A percentile compares a stretch with the other conserved stretches of the same genome.
Conservation (phyloP, 2,888 invertebrate species). For the Neuroscelio doddi region DNA sequence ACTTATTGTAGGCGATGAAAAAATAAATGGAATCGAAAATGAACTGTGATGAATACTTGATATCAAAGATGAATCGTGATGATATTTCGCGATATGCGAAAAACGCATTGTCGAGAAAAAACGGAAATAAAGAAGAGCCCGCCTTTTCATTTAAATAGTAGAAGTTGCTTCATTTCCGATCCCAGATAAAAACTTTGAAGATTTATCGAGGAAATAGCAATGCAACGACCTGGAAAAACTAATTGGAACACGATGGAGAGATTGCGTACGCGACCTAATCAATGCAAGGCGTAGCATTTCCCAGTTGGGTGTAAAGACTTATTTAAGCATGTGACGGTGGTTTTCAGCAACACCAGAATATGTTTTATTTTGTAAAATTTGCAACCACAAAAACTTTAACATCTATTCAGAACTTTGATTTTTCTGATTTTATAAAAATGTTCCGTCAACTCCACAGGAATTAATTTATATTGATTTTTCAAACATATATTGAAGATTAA, state of each 20-base stretch:
- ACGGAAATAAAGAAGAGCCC: neutral
- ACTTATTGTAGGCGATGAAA: neutral
- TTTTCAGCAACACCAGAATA: too few species aligned
- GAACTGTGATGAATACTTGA: too few species aligned
- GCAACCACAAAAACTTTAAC: too few species aligned
- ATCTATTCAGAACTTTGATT: too few species aligned
- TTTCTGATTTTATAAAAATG: too few species aligned
- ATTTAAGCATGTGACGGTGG: too few species aligned
- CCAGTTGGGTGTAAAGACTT: too few species aligned
- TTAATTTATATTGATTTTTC: too few species aligned
- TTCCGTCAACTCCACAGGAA: too few species aligned
- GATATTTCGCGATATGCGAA: neutral
- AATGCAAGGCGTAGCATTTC: too few species aligned
- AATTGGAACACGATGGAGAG: constrained; percentile 15
- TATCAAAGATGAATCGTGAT: neutral
- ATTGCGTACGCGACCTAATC: constrained; percentile 11
- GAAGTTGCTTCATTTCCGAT: constrained; percentile 10
- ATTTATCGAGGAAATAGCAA: constrained; percentile 12
- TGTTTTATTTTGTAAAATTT: too few species aligned
- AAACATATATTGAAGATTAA: too few species aligned
- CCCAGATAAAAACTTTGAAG: constrained; percentile 13
- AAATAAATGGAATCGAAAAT: neutral
- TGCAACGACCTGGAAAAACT: constrained; percentile 10
- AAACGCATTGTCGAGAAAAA: neutral
- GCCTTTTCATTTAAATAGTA: constrained; percentile 1